phyloP scores from a whole-genome alignment of 2,888 invertebrate genomes.

The Mantis religiosa region DNA sequence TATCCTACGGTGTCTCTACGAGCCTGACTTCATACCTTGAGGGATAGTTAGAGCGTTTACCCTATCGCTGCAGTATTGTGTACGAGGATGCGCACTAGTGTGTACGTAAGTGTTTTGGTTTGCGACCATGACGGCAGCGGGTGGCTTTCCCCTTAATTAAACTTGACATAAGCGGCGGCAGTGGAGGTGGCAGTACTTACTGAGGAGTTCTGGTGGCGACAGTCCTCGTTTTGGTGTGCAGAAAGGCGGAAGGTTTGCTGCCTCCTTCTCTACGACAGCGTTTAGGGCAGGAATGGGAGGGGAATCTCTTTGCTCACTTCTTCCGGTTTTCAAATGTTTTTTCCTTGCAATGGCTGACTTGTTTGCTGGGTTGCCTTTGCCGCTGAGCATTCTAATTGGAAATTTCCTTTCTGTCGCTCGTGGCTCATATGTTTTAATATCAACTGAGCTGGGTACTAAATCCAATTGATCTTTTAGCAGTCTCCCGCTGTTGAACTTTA shows the following conservation, averaged over 20 bases:
- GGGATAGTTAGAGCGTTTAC: not conserved
- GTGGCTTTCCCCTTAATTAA: conserved; percentile 9
- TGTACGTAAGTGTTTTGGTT: not conserved
- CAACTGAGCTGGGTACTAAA: not conserved
- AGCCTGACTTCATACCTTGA: not conserved
- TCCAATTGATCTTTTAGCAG: not conserved
- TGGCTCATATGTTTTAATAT: not conserved
- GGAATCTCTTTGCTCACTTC: not conserved
- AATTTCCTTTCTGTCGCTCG: not conserved
- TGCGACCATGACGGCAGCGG: too few relatives aligned
- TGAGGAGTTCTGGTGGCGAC: conserved; percentile 7
- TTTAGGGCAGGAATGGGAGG: not conserved
- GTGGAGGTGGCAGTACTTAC: conserved; percentile 1
- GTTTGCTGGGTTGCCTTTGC: not conserved
- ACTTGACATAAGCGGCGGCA: conserved; percentile 8
- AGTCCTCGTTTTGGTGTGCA: conserved; percentile 11
- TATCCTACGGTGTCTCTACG: too few relatives aligned
- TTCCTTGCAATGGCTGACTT: not conserved
- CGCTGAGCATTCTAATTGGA: not conserved
- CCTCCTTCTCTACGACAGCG: not conserved
- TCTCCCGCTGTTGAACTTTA: not conserved
- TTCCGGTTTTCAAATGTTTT: not conserved
- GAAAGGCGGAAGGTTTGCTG: not conserved
- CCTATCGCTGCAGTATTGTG: not conserved
- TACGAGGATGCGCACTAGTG: not conserved